Percentiles rank a stretch among this genome's conserved stretches.
These are phyloP conservation scores for Microcebus griseorufus DNA, from an alignment of 2,113 vertebrate species.

Conservation along the genomic window DNA sequence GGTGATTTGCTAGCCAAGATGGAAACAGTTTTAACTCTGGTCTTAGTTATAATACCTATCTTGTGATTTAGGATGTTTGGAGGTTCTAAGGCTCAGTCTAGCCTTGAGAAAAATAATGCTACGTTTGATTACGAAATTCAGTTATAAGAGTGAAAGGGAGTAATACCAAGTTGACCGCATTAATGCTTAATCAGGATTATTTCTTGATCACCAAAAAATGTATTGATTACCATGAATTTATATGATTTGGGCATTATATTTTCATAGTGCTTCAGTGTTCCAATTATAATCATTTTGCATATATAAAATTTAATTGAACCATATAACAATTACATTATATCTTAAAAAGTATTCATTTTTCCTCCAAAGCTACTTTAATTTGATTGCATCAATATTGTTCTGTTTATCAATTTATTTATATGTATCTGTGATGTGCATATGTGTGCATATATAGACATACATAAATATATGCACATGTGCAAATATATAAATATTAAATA, in stretches of 20 bases:
- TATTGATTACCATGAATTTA: background rate
- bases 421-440: background rate
- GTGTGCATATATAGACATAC: background rate
- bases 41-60: background rate
- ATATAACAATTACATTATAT: background rate
- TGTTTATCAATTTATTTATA: background rate
- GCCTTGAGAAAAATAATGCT: background rate
- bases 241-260: background rate
- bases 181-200: background rate
- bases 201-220: background rate
- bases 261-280: background rate
- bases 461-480: background rate
- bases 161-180: no score
- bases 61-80: background rate
- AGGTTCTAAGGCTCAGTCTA: background rate
- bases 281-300: background rate
- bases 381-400: background rate
- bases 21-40: background rate
- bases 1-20: background rate
- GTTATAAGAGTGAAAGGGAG: background rate
- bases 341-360: background rate
- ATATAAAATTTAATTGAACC: background rate
- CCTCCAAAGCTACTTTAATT: background rate
- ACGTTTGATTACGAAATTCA: background rate
- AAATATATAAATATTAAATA: background rate